A percentile compares a stretch with the other conserved stretches of the same genome.
Evolutionary conservation across 2,113 vertebrate species (phyloP).

Genomic region (Eptesicus fuscus): DNA sequence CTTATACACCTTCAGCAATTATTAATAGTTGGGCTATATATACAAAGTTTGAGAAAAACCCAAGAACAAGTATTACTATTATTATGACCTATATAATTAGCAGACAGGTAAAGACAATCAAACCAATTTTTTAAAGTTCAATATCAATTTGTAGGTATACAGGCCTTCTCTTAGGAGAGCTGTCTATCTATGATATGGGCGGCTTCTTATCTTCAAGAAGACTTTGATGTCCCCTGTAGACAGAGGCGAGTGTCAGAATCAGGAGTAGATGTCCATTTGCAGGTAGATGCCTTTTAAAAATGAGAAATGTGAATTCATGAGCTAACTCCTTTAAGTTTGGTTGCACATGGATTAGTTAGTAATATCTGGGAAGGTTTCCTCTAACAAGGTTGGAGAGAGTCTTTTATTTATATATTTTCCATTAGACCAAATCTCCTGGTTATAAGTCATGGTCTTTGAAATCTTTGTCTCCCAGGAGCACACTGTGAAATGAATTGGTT

Average conservation of each 20-base stretch:
- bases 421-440: background rate
- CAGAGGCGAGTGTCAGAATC: background rate
- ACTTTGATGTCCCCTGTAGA: background rate
- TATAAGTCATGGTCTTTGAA: background rate
- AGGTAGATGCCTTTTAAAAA: background rate
- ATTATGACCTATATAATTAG: background rate
- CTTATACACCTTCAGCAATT: background rate
- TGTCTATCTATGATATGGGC: background rate
- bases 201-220: background rate
- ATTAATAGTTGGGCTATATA: background rate
- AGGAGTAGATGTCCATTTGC: background rate
- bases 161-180: background rate
- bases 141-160: background rate
- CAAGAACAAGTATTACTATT: background rate
- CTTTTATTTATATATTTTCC: background rate
- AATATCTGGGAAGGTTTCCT: background rate
- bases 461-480: background rate
- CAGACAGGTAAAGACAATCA: background rate
- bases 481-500: background rate
- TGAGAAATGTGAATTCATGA: background rate
- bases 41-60: background rate
- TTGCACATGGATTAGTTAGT: background rate
- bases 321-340: background rate
- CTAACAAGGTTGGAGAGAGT: background rate
- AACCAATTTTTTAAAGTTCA: background rate